Conservation (phyloP, 2,797 vertebrate species). For the Ptychobarbus kaznakovi region DNA sequence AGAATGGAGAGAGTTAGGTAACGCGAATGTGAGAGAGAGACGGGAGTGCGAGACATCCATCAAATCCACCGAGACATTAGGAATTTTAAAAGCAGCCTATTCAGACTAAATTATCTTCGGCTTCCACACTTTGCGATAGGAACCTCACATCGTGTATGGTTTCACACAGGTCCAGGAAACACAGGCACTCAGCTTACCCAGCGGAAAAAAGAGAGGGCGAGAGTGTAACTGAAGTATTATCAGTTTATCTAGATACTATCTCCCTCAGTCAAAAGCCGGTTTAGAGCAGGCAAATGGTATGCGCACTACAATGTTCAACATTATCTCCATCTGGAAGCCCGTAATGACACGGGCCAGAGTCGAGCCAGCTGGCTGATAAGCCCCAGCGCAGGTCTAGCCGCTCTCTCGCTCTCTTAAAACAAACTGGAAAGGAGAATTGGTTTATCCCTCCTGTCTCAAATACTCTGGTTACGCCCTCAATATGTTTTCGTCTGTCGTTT, state of each 20-base stretch:
- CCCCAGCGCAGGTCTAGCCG: conserved; percentile 47
- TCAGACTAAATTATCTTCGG: conserved; percentile 62
- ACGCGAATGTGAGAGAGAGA: conserved; percentile 59
- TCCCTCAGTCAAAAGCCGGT: conserved; percentile 67
- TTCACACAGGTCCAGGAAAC: conserved; percentile 50
- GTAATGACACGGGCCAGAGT: conserved; percentile 68
- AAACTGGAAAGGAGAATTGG: conserved; percentile 76
- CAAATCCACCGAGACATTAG: conserved; percentile 57
- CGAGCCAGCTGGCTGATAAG: conserved; percentile 51
- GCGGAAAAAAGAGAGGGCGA: conserved; percentile 30
- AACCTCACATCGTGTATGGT: conserved; percentile 66
- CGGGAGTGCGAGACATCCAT: conserved; percentile 57
- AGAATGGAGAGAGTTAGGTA: conserved; percentile 51
- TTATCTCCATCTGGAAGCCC: conserved; percentile 77
- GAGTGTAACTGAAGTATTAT: conserved; percentile 71
- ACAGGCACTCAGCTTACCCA: conserved; percentile 32
- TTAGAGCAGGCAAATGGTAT: conserved; percentile 72
- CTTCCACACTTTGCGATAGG: conserved; percentile 65
- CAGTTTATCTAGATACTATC: conserved; percentile 75
- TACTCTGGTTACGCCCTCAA: conserved; percentile 68
- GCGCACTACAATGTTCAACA: conserved; percentile 72
- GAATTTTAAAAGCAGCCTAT: conserved; percentile 63
- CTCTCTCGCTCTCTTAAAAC: conserved; percentile 69
- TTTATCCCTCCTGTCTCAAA: conserved; percentile 74
- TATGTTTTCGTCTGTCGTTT: conserved; percentile 50